Evolutionary conservation across 1,140 invertebrate species (phyloP).

Genomic region (Drosophila miranda): DNA sequence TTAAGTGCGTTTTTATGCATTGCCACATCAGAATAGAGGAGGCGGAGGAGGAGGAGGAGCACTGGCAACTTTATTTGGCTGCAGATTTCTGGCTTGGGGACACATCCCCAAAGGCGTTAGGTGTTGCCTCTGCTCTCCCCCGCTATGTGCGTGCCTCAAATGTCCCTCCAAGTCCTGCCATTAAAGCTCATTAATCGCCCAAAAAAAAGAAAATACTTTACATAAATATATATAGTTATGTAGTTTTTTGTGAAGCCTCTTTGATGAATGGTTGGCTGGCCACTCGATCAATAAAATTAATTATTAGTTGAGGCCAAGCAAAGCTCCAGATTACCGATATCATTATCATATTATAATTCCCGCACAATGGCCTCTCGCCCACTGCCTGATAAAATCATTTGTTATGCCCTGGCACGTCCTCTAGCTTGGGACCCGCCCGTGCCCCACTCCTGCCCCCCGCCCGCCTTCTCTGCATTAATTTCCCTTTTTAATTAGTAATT

Average conservation of each 20-base stretch:
- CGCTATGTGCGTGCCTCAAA: slow-evolving; percentile 66
- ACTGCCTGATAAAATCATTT: slow-evolving; percentile 16
- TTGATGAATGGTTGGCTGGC: slow-evolving; percentile 36
- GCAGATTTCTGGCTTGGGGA: slow-evolving; percentile 50
- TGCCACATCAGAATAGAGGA: slow-evolving; percentile 33
- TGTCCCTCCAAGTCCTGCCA: slow-evolving; percentile 59
- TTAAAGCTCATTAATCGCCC: slow-evolving; percentile 65
- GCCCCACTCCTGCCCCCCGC: neutral
- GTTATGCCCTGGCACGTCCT: slow-evolving; percentile 40
- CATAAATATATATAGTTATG: slow-evolving; percentile 20
- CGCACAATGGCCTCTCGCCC: slow-evolving; percentile 1
- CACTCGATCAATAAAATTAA: slow-evolving; percentile 63
- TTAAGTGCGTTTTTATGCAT: slow-evolving; percentile 80
- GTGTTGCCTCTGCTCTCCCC: neutral
- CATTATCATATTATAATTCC: slow-evolving; percentile 59
- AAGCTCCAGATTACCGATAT: slow-evolving; percentile 29
- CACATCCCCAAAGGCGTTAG: too few species aligned
- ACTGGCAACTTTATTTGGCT: slow-evolving; percentile 46
- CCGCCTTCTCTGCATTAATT: slow-evolving; percentile 21
- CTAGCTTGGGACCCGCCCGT: neutral
- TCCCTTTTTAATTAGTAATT: slow-evolving; percentile 66
- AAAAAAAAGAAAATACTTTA: neutral
- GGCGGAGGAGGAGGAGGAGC: too few species aligned
- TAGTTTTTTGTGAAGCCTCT: slow-evolving; percentile 21
- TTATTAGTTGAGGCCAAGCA: slow-evolving; percentile 56